Base-by-base conservation (phyloP, 2,113 vertebrate species). In the Tragulus kanchil region DNA sequence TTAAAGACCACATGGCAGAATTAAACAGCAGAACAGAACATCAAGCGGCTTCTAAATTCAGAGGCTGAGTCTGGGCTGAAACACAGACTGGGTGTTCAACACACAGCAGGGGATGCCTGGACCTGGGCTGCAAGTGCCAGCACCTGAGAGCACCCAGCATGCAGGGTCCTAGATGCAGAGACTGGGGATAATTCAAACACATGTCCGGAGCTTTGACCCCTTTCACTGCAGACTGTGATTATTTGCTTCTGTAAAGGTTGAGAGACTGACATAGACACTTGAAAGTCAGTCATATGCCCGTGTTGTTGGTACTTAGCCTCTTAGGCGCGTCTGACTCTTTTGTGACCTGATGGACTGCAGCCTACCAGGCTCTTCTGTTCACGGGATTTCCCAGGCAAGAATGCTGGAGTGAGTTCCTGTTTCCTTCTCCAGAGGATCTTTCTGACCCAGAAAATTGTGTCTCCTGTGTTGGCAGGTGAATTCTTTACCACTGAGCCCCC, bases 1-100 rank as follows among this genome's bases (percentile, higher is more conserved):
- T 90, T 75, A 83, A 85, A 85, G 93, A 90, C 75, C 96, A 82
- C 94, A 90, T 85, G 95, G 89, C 86, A 54, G 82, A 71, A 65
- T 78, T 62, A 48, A 56, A 42, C 52, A 58, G 88, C 92, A 67
- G 75, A 73, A 12, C 36, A 58, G 81, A 67, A 52, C 69, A 56
- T 31, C 26, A n/a, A 65, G 75, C 88, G 9, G 78, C 77, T 83
- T 89, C 86, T 45, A 36, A 7, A 19, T 28, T n/a, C 19, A 36
- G 84, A 71, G 75, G 4, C 62, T 19, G 54, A 25, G 26, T n/a
- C 12, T 56, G 71, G 65, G 42, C 75, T 36, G 64, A 28, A 21
- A 4, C 2, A 6, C 10, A 1, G 36, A 36, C 36, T 0, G 7
- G 64, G 48, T 5, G 28, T n/a, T 12, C 1, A 28, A 42, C 3